Percentiles rank a stretch among this genome's conserved stretches.
Evolutionary conservation across 1,140 invertebrate species (phyloP).

Genomic region (Sipha flava): DNA sequence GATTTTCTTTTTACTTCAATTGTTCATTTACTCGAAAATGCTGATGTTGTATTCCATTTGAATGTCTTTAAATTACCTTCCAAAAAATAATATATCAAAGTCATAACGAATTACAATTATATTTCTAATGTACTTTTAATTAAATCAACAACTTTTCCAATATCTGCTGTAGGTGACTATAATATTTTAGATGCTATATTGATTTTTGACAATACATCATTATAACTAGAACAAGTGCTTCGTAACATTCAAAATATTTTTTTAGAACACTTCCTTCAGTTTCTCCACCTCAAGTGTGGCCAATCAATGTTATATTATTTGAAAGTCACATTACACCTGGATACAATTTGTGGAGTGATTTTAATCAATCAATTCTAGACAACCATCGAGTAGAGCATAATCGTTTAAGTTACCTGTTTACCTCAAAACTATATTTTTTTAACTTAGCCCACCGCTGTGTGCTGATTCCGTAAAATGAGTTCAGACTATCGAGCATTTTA

Average conservation of each 20-base stretch:
- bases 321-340: background rate
- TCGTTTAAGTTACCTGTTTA: background rate
- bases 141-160: background rate
- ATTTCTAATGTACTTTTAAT: background rate
- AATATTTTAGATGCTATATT: background rate
- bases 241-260: background rate
- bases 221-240: background rate
- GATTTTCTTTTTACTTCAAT: background rate
- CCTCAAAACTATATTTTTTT: background rate
- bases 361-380: background rate
- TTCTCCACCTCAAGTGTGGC: background rate
- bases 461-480: background rate
- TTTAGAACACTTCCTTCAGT: background rate
- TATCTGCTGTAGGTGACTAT: background rate
- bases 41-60: background rate
- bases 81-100: background rate
- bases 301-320: background rate
- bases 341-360: background rate
- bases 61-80: background rate
- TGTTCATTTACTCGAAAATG: background rate
- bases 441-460: background rate
- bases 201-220: background rate
- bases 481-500: background rate
- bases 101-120: background rate
- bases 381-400: background rate